phyloP scores from a whole-genome alignment of 1,140 invertebrate species.

The Procambarus virginalis region DNA sequence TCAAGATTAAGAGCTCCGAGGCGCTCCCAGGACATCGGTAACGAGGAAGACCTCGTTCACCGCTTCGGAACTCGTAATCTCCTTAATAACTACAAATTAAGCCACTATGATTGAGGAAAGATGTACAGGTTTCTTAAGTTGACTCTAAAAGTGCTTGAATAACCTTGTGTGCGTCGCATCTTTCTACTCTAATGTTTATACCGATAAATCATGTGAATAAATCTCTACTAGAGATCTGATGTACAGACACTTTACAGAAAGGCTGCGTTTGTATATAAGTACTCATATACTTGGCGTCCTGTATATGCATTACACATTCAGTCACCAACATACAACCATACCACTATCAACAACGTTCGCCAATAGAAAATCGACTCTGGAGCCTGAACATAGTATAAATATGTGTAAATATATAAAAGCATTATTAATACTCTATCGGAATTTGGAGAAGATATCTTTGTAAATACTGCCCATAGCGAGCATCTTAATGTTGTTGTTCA shows the following conservation, averaged over 20 bases:
- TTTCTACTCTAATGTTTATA: neutral
- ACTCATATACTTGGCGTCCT: neutral
- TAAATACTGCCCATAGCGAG: conserved; percentile 10
- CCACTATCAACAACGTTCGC: neutral
- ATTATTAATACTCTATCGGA: conserved; percentile 5
- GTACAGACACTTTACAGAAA: neutral
- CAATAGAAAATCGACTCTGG: conserved; percentile 2
- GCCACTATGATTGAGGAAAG: no score
- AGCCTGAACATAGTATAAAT: conserved; percentile 46
- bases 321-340: neutral
- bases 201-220: neutral
- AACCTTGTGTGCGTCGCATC: no score
- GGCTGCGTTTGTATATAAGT: neutral
- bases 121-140: no score
- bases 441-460: neutral
- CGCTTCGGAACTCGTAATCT: no score
- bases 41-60: no score
- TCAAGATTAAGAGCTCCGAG: no score
- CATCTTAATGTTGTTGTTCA: conserved; percentile 3
- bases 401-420: conserved; percentile 31
- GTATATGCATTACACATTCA: neutral
- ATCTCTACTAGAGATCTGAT: neutral
- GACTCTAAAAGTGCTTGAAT: no score
- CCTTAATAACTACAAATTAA: no score
- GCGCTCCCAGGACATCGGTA: no score